These are phyloP conservation scores for Chelonoidis abingdonii DNA, from an alignment of 2,113 vertebrate genomes.

Conservation along the genomic window DNA sequence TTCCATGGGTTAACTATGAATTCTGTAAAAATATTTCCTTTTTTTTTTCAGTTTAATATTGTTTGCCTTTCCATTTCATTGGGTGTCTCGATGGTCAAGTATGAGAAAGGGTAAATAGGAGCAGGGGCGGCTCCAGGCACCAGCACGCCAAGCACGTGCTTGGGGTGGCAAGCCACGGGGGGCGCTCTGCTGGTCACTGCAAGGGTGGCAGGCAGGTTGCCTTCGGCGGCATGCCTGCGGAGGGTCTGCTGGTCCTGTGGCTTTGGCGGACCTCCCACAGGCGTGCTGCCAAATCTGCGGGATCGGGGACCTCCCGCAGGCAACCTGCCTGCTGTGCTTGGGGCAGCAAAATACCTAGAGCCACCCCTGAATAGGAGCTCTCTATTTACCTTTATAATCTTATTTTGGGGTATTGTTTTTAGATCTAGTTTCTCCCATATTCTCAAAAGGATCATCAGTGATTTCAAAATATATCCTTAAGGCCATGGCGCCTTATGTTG, in stretches of 20 bases:
- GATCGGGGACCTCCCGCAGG: too few species aligned
- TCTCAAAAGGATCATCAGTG: neutral
- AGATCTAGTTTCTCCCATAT: neutral
- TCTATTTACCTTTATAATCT: neutral
- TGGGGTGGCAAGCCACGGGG: too few species aligned
- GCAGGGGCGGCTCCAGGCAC: too few species aligned
- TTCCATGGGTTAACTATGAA: neutral
- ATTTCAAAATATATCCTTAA: constrained; percentile 5
- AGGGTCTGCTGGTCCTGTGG: too few species aligned
- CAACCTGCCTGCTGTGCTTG: too few species aligned
- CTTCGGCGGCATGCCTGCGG: too few species aligned
- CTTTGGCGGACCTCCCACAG: too few species aligned
- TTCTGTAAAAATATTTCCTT: neutral
- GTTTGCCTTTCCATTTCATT: neutral
- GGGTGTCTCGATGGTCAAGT: neutral
- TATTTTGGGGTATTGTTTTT: neutral
- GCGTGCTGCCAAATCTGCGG: too few species aligned
- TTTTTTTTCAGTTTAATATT: neutral
- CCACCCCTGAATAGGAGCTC: neutral
- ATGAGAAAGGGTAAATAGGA: neutral
- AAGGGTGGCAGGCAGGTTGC: too few species aligned
- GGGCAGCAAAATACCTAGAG: too few species aligned
- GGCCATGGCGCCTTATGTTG: neutral
- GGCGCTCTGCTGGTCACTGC: too few species aligned
- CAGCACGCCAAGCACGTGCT: too few species aligned